A percentile compares a stretch with the other conserved stretches of the same genome.
Conservation (phyloP, 2,113 vertebrate species). For the Aegotheles bennettii region DNA sequence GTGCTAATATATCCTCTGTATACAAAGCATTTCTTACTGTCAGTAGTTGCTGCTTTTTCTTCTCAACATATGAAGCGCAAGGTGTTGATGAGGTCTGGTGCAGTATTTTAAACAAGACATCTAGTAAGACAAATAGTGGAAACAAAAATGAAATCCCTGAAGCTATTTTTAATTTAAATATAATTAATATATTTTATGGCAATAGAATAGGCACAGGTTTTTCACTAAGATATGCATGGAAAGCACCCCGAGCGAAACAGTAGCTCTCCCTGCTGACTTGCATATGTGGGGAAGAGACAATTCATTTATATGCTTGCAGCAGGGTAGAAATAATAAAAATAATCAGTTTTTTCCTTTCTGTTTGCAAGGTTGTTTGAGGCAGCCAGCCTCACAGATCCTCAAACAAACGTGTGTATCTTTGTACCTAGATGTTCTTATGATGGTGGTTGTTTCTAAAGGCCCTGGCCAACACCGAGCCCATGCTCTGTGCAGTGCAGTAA, state of each 20-base stretch:
- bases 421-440: background rate
- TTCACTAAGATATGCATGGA: conserved; percentile 15
- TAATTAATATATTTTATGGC: conserved; percentile 55
- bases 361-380: background rate
- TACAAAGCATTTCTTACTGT: background rate
- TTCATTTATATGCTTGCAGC: conserved; percentile 30
- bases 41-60: background rate
- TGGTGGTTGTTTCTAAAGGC: background rate
- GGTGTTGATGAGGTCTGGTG: background rate
- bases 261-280: conserved; percentile 15
- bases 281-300: background rate
- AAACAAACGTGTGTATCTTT: background rate
- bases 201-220: background rate
- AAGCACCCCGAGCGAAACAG: conserved; percentile 12
- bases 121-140: conserved; percentile 33
- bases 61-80: background rate
- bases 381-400: background rate
- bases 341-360: background rate
- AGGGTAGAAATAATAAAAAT: conserved; percentile 31
- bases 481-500: background rate
- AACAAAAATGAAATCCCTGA: conserved; percentile 32
- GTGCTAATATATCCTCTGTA: background rate
- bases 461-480: background rate
- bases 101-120: conserved; percentile 38
- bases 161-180: conserved; percentile 57